Base-by-base conservation (phyloP, 2,113 vertebrate genomes). In the Mobula hypostoma region DNA sequence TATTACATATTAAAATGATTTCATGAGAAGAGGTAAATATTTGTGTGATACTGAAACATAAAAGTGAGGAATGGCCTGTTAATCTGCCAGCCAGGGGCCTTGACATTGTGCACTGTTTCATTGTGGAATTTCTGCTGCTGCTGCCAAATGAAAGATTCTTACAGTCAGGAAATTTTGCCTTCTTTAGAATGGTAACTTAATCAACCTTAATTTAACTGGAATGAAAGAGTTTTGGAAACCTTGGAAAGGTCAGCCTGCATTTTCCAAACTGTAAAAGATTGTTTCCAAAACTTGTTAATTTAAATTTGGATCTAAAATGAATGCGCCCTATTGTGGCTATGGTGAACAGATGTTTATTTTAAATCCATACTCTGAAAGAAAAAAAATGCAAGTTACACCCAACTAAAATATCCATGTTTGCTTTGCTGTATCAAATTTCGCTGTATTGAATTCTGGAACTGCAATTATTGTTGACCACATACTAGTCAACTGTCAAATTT, bases 321-420 rank as follows among this genome's bases (percentile, higher is more conserved):
- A 95, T 97, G 95, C 95, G 94, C 95, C 95, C 95, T 96, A 97
- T 96, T 97, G 96, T 97, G 95, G 95, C 96, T 95, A 95, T 95
- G 96, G 96, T 96, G 95, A 96, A 95, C 96, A 97, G 96, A 97
- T 97, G 96, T 97, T 97, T 97, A 97, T 97, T 95, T 96, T 97
- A 97, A 97, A 96, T 97, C 96, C 97, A 96, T 95, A 96, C 97
- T 96, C 94, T 58, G 94, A 70, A 72, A 93, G 70, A 74, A 95
- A 95, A 96, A 95, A 96, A 96, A 96, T 94, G 94, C 95, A 95
- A 95, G 95, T 97, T 96, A 95, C 95, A 96, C 96, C 96, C 96
- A 97, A 97, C 96, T 96, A 96, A 97, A 97, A 97, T 96, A 97
- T 95, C 95, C 95, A 94, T 95, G 95, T 96, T 96, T 96, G 95